Conservation (phyloP, 2,888 invertebrate species). For the Apodemia zela region DNA sequence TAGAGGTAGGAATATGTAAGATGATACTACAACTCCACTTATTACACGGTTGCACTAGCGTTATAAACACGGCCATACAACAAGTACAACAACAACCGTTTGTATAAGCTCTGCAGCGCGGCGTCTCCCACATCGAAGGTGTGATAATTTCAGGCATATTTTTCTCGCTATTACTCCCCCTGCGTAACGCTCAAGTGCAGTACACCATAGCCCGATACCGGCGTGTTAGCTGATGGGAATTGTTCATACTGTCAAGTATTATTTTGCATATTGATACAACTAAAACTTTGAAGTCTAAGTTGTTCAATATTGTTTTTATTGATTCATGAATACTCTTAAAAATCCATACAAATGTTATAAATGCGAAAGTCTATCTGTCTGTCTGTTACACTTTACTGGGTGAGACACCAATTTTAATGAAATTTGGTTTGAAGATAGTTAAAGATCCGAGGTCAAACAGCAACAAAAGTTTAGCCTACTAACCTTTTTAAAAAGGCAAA, state of each 20-base stretch:
- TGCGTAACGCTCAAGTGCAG: neutral
- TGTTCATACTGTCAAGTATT: conserved; percentile 47
- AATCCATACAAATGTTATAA: too few species aligned
- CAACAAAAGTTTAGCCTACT: too few species aligned
- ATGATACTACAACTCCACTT: conserved; percentile 15
- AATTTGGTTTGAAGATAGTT: too few species aligned
- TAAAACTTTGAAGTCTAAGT: conserved; percentile 35
- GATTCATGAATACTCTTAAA: too few species aligned
- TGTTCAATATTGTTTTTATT: neutral
- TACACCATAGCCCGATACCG: conserved; percentile 18
- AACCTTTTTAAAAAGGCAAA: too few species aligned
- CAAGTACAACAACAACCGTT: neutral
- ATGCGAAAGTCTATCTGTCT: too few species aligned
- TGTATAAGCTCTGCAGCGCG: neutral
- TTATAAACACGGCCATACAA: neutral
- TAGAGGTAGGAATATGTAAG: neutral
- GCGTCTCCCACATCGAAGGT: neutral
- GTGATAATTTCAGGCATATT: conserved; percentile 1
- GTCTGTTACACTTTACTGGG: too few species aligned
- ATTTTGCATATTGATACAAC: conserved; percentile 44
- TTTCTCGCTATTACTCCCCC: neutral
- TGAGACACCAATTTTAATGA: too few species aligned
- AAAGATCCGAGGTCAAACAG: too few species aligned
- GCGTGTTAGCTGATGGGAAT: conserved; percentile 51
- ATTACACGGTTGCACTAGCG: neutral